Evolutionary conservation across 2,797 vertebrate species (phyloP), one percentile per base, ranked within the genome.

Genomic region (Dendrocincla tyrannina): DNA sequence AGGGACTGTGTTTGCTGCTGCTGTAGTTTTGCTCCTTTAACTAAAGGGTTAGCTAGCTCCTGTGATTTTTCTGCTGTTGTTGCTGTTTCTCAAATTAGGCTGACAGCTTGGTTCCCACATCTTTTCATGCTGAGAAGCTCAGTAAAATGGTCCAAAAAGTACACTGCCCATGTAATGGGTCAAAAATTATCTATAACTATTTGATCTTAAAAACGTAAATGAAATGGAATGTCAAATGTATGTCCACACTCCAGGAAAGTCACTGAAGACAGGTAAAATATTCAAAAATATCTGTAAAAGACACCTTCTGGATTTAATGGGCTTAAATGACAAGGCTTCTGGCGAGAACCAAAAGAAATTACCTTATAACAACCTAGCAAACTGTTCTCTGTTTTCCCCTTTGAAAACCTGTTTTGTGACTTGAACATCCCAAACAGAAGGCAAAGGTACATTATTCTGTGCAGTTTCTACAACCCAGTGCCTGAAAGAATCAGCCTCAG

Each of bases 51-150:
- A 91, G 74, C 49, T 72, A 13, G 55, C 35, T 80, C 47, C 47
- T 94, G 74, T 80, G 86, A 77, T 89, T 95, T 93, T 97, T 89
- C 64, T 93, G 80, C 92, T 93, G 88, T 47, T 92, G 53, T 87
- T 92, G 85, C 68, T 90, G 32, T 85, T 97, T 96, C 77, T 87
- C 72, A 93, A 74, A 90, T 92, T 93, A 93, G 81, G 32, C 85
- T 83, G 92, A 82, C 74, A 88, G 58, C 41, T 88, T 13, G 17
- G 30, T 84, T 93, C 87, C 76, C 59, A 86, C 35, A 52, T 78
- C 66, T 94, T 95, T 90, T 89, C 87, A 53, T 46, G 47, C 56
- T 91, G 81, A 74, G 77, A 88, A 89, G 49, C 39, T 91, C 69
- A 89, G 85, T 70, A 64, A 85, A 94, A 93, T 56, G 4, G 50